Base-by-base conservation (phyloP, 2,888 invertebrate species). In the Rhagium mordax region DNA sequence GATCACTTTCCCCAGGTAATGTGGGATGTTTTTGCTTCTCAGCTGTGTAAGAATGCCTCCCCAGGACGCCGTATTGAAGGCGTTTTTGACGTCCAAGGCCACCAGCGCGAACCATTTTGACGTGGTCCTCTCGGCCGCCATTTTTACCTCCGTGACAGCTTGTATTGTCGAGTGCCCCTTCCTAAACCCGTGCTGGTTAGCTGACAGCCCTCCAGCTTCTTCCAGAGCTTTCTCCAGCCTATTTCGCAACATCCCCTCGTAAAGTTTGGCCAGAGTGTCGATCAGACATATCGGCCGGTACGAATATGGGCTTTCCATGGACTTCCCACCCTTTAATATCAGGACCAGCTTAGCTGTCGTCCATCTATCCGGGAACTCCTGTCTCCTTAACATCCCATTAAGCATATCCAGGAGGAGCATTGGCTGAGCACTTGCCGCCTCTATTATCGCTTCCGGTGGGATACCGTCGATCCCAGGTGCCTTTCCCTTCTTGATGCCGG, bases 401-500 rank as follows among this genome's bases (percentile, higher is more conserved):
- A 71, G 51, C 18, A 74, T 53, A 5, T 16, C 51, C 7, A 77
- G 61, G 2, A 81, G 7, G 13, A 70, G 13, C 0, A 69, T 15
- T 10, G 81, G 76, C 10, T n/a, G 64, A 4, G 47, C 33, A n/a
- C 29, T 20, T 3, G 66, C 71, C n/a, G 72, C 65, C 4, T 33
- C 13, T 48, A 76, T 79, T 3, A 81, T n/a, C 6, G 70, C 76
- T 67, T 81, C 80, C 8, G 72, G 16, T 16, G 78, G 72, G 2
- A 82, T 72, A 0, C 78, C 77, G 48, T 79, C 81, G 0, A 77
- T 78, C 6, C 79, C 80, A 6, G 80, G 78, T 0, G 80, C 79
- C n/a, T n/a, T n/a, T n/a, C 60, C 51, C 18, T 65, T 76, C 8
- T 71, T 74, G 5, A 80, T 67, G 4, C 59, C 59, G 3, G 7